Base-by-base conservation (phyloP, 2,113 vertebrate species). In the Pelecanoides urinatrix region DNA sequence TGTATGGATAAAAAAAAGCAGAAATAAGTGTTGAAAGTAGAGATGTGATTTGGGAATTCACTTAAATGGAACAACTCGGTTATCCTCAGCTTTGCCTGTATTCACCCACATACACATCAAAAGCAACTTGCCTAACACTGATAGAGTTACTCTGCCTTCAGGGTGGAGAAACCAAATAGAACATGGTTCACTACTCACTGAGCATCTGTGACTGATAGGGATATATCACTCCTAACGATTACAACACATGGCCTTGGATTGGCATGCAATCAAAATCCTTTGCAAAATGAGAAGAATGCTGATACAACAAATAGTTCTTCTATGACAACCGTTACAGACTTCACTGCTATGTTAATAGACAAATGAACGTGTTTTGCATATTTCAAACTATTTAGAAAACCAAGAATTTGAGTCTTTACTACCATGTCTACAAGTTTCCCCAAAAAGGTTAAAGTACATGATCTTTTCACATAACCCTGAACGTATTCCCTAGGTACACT, bases 401-500 rank as follows among this genome's bases (percentile, higher is more conserved):
- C 9, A 42, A 75, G 26, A 67, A 49, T 55, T 68, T 13, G 21
- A 62, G 5, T 71, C 52, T 40, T 71, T 34, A 34, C n/a, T 63
- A 27, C 12, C 38, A 11, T 5, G 7, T 14, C n/a, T 75, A 23
- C 34, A 88, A 56, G 34, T 44, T 68, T 58, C 14, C 47, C 22
- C 11, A 5, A 9, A 45, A 50, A 42, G 38, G 19, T 32, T 23
- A 7, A 44, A 71, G 19, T 26, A 22, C 1, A 0, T 11, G 36
- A 40, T 71, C 29, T 29, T 82, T 40, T 36, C 53, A 73, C 16
- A 36, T 22, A 68, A 8, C 14, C 6, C 29, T 58, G 61, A 59
- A 68, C 0, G 3, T 11, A 23, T 16, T 55, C 22, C 44, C 25
- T 11, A 3, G 2, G 10, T 50, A n/a, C 36, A 16, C 16, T 5